Evolutionary conservation across 2,113 vertebrate species (phyloP), one percentile per base, ranked within the genome.

Genomic region (Patagioenas fasciata): DNA sequence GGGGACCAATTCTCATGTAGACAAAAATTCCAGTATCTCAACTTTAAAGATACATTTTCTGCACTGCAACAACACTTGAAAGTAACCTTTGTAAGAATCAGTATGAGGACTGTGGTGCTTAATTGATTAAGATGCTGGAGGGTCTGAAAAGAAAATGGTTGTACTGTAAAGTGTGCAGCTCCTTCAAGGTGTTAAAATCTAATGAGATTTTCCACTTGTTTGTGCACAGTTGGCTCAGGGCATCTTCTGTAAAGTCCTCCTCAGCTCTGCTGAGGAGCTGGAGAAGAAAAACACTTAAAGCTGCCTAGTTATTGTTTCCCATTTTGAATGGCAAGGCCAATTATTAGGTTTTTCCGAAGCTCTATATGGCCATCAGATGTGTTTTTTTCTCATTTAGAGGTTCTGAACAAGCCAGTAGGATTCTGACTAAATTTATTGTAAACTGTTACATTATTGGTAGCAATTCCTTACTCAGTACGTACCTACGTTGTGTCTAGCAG

Each of bases 201-300:
- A 95, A 97, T 96, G 91, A 96, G 91, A 83, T 96, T 96, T 95
- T 91, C 79, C 84, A 91, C 80, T 88, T 79, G 60, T 89, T 84
- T 84, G 72, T 85, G 84, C 61, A 78, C 54, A 32, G 42, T 24
- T 82, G 67, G 91, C 70, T 80, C 69, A 21, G 54, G 82, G 87
- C 92, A 42, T 58, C 73, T 77, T 84, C 81, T 79, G 61, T 80
- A 54, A 93, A 71, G 62, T 64, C 36, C 70, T 88, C 38, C 47
- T 64, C 15, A 24, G 48, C n/a, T 56, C 32, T 57, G 25, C 48
- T 34, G 60, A 65, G 44, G 38, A 81, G 26, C 38, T 50, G 53
- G 28, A 71, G 32, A 70, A 87, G 40, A 88, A 66, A 88, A 91
- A 57, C 65, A 64, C 44, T 88, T 74, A 38, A 48, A 84, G 69